Conservation (phyloP, 2,797 vertebrate genomes). For the Echiichthys vipera region DNA sequence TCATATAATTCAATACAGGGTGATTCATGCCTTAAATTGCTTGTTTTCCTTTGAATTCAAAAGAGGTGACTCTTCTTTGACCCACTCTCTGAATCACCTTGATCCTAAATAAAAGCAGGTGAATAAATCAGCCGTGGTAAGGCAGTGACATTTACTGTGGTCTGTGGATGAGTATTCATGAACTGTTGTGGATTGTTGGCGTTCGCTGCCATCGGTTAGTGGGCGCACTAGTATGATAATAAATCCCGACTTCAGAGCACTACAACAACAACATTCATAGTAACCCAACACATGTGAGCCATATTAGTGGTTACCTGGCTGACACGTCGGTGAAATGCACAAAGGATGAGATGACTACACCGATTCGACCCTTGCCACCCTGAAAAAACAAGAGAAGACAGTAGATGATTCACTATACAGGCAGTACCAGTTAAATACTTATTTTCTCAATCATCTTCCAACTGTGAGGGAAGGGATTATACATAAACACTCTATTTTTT, state of each 20-base stretch:
- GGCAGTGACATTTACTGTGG: constrained; percentile 39
- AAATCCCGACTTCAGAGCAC: constrained; percentile 16
- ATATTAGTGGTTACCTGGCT: constrained; percentile 87
- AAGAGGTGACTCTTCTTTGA: constrained; percentile 42
- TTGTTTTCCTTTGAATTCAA: constrained; percentile 53
- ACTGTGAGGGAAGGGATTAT: not conserved
- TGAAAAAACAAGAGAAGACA: constrained; percentile 65
- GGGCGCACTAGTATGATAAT: not conserved
- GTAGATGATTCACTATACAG: constrained; percentile 39
- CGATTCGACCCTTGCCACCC: constrained; percentile 95
- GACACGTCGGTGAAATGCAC: constrained; percentile 96
- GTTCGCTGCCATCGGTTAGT: not conserved
- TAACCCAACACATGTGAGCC: not conserved
- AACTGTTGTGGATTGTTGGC: constrained; percentile 43
- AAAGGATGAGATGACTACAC: constrained; percentile 95
- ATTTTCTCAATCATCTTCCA: not conserved
- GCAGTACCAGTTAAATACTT: not conserved
- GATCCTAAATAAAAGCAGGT: constrained; percentile 33
- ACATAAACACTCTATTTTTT: constrained; percentile 6
- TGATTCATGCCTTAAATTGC: constrained; percentile 68
- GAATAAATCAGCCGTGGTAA: constrained; percentile 43
- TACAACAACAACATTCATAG: constrained; percentile 18
- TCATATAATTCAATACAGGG: constrained; percentile 67
- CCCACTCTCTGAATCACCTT: constrained; percentile 68
- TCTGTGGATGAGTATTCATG: constrained; percentile 18